Evolutionary conservation across 1,140 invertebrate genomes (phyloP).

Genomic region (Diabrotica undecimpunctata): DNA sequence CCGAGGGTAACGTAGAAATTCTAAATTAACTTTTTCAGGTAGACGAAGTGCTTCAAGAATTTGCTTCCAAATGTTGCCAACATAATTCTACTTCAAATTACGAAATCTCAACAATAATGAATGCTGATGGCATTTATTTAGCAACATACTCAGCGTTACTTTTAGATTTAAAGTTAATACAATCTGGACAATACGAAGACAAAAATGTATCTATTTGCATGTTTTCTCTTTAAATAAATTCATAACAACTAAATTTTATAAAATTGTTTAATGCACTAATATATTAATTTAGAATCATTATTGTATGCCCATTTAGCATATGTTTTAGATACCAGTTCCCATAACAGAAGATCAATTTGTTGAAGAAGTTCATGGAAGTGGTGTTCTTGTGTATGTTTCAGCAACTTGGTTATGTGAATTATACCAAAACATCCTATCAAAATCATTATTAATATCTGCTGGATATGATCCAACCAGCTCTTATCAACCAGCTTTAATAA

Average conservation of each 20-base stretch:
- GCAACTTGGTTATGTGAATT: constrained; percentile 88
- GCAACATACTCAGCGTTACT: constrained; percentile 81
- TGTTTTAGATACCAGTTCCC: constrained; percentile 54
- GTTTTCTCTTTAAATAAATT: too few relatives aligned
- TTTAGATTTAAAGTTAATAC: constrained; percentile 77
- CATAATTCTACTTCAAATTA: constrained; percentile 64
- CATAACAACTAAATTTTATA: too few relatives aligned
- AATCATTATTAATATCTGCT: constrained; percentile 68
- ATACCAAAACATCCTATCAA: constrained; percentile 78
- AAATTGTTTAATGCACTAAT: too few relatives aligned
- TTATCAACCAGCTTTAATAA: constrained; percentile 67
- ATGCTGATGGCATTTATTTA: constrained; percentile 91
- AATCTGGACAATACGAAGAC: constrained; percentile 71
- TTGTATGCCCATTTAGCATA: too few relatives aligned
- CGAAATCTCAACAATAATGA: constrained; percentile 74
- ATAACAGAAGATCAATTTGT: constrained; percentile 79
- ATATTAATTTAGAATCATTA: too few relatives aligned
- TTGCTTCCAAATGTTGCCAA: constrained; percentile 87
- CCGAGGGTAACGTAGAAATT: too few relatives aligned
- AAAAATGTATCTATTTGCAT: constrained; percentile 42
- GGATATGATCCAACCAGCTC: constrained; percentile 57
- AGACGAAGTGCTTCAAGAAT: constrained; percentile 85
- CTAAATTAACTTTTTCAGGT: constrained; percentile 51
- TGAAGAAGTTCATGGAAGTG: constrained; percentile 85
- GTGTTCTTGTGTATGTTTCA: constrained; percentile 85